Evolutionary conservation across 2,113 vertebrate species (phyloP).

Genomic region (Naja naja): DNA sequence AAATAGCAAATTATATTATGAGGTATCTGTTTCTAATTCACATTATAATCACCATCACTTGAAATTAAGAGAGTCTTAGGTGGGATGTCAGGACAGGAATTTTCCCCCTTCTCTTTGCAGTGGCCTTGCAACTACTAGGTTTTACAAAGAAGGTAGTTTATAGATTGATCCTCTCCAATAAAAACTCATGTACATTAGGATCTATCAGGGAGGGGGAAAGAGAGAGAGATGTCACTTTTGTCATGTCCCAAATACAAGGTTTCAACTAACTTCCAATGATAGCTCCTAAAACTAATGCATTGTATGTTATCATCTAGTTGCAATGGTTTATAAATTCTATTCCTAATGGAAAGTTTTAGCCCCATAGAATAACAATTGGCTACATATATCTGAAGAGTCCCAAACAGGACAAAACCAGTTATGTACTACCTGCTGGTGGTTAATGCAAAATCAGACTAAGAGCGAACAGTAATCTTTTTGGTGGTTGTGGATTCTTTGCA

Average conservation of each 20-base stretch:
- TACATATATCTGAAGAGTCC: background rate
- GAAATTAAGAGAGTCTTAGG: background rate
- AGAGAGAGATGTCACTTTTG: background rate
- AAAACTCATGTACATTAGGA: background rate
- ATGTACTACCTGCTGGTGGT: background rate
- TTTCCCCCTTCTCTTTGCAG: background rate
- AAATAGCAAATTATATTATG: background rate
- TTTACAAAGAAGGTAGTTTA: background rate
- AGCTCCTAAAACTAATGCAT: background rate
- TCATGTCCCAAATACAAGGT: background rate
- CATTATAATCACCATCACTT: background rate
- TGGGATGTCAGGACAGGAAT: background rate
- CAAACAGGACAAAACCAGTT: background rate
- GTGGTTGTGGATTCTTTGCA: background rate
- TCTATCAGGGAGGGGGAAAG: background rate
- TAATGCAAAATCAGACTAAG: background rate
- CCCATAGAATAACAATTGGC: background rate
- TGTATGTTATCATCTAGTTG: background rate
- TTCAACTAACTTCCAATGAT: background rate
- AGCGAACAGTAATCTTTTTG: background rate
- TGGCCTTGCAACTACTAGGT: background rate
- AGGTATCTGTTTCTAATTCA: background rate
- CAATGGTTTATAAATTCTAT: background rate
- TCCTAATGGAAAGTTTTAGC: background rate
- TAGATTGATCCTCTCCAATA: background rate